Conservation (phyloP, 2,888 invertebrate genomes). For the Apantesis nais region DNA sequence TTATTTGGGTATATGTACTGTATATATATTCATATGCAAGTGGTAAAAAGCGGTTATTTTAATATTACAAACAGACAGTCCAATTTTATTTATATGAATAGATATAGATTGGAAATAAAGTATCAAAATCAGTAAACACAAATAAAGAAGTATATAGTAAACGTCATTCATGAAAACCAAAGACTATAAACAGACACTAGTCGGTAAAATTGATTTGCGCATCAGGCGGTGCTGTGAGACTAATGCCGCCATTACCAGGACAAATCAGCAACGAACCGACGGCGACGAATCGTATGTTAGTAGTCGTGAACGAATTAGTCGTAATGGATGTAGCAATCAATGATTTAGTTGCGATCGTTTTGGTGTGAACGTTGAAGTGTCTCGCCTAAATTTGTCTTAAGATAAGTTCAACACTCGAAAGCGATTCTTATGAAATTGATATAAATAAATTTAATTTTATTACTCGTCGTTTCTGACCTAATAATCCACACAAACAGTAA, state of each 20-base stretch:
- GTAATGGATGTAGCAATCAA: slow-evolving; percentile 43
- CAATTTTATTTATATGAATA: too few species aligned
- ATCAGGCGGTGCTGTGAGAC: slow-evolving; percentile 44
- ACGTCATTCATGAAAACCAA: slow-evolving; percentile 26
- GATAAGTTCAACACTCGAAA: not conserved
- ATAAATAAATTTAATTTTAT: not conserved
- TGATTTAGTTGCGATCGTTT: slow-evolving; percentile 19
- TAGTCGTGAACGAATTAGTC: slow-evolving; percentile 47
- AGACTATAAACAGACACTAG: slow-evolving; percentile 48
- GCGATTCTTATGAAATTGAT: not conserved
- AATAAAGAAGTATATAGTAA: not conserved
- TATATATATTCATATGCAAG: too few species aligned
- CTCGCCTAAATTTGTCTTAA: not conserved
- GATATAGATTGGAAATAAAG: too few species aligned
- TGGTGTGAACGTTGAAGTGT: not conserved
- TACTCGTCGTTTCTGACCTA: too few species aligned
- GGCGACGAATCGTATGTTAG: slow-evolving; percentile 51
- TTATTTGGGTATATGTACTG: too few species aligned
- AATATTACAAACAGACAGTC: too few species aligned
- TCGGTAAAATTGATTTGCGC: slow-evolving; percentile 49
- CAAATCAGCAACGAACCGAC: slow-evolving; percentile 52
- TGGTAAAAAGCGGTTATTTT: too few species aligned
- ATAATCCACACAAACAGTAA: too few species aligned
- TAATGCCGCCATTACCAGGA: slow-evolving; percentile 55
- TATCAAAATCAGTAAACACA: not conserved